Base-by-base conservation (phyloP, 2,888 invertebrate genomes). In the Synanthedon tipuliformis region DNA sequence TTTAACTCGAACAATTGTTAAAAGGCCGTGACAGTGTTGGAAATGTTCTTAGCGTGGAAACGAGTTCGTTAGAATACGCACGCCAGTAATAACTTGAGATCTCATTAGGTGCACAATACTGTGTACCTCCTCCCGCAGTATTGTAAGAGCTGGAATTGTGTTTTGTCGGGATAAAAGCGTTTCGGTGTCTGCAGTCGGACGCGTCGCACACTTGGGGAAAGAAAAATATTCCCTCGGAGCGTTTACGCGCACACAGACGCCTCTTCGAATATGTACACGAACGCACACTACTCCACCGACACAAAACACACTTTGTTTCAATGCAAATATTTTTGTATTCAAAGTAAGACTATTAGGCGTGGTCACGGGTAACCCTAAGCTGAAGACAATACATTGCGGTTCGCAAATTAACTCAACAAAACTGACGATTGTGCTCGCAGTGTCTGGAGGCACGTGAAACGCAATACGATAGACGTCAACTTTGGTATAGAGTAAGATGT, bases 111-210 rank as follows among this genome's bases (percentile, higher is more conserved):
- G 52, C 48, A 56, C 18, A 54, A 63, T 57, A 52, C 50, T 41
- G 51, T 50, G 52, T 52, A 55, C 55, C 55, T 57, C 52, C 50
- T 49, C 50, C 51, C 52, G 52, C 50, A 49, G 23, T 49, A 49
- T 49, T 49, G 51, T 41, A 18, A 3, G 23, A 57, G 56, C 55
- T 51, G 55, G 61, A 58, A 63, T 67, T 61, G 61, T 65, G 59
- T 71, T 68, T 64, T 61, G 66, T 64, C 55, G 55, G 57, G 70
- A 63, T 78, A 69, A 76, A 74, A 78, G 76, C 74, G 60, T 76
- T 78, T 69, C 69, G 62, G 58, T 78, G 76, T 78, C 66, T 69
- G 61, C 59, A 59, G 57, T 53, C 27, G 18, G 23, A 13, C 48
- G 40, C 49, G 49, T 13, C 49, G 49, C 45, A 13, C 13, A 45